Percentiles rank a stretch among this genome's conserved stretches.
Conservation (phyloP, 2,888 invertebrate species). For the Trisateles emortualis region DNA sequence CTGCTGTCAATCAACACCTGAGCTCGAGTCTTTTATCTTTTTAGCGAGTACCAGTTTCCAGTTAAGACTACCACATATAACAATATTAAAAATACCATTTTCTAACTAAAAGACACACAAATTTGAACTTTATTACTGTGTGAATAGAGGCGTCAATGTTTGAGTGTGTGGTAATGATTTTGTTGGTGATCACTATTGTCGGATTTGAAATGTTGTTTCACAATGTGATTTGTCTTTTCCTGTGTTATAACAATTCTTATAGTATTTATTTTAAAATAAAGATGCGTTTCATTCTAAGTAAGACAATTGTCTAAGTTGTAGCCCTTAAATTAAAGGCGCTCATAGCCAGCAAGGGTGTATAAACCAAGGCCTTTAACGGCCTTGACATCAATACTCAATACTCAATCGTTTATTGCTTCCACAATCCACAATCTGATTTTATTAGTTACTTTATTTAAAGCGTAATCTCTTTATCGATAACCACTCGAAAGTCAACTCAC, state of each 20-base stretch:
- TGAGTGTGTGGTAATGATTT: neutral
- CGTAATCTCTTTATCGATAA: neutral
- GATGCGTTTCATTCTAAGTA: too few species aligned
- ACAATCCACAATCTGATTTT: too few species aligned
- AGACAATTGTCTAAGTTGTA: too few species aligned
- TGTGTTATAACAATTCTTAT: neutral
- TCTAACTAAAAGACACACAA: slow-evolving; percentile 5
- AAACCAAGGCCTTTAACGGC: too few species aligned
- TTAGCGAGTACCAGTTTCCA: slow-evolving; percentile 64
- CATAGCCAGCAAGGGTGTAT: too few species aligned
- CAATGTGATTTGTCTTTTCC: slow-evolving; percentile 24
- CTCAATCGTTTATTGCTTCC: too few species aligned
- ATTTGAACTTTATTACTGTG: slow-evolving; percentile 6
- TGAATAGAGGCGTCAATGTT: neutral
- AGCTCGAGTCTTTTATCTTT: slow-evolving; percentile 70
- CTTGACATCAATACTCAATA: too few species aligned
- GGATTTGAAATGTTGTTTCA: slow-evolving; percentile 33
- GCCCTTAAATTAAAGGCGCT: too few species aligned
- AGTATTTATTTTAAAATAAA: too few species aligned
- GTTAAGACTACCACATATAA: slow-evolving; percentile 30
- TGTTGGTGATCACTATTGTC: neutral
- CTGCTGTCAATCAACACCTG: slow-evolving; percentile 63
- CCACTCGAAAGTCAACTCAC: too few species aligned
- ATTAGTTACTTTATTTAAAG: too few species aligned
- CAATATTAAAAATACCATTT: slow-evolving; percentile 1